These are phyloP conservation scores for Dasyurus viverrinus DNA, from an alignment of 2,113 vertebrate species.

Conservation along the genomic window DNA sequence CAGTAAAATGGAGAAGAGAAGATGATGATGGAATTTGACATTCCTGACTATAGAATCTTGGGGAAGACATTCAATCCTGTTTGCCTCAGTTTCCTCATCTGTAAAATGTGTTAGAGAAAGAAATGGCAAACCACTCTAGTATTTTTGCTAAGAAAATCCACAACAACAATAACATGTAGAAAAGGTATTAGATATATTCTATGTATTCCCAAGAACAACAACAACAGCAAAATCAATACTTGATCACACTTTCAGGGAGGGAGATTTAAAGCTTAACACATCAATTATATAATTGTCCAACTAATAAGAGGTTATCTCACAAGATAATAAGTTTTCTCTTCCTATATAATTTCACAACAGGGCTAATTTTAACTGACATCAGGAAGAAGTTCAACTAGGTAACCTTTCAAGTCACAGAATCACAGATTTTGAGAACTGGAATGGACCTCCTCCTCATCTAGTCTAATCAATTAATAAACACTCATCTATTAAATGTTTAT, in stretches of 20 bases:
- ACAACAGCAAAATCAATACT: not conserved
- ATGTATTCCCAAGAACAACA: not conserved
- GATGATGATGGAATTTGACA: not conserved
- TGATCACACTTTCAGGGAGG: not conserved
- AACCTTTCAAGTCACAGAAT: not conserved
- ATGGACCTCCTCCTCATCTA: not conserved
- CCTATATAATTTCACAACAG: not conserved
- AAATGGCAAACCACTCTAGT: not conserved
- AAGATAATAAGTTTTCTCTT: not conserved
- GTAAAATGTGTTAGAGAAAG: not conserved
- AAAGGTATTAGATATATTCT: not conserved
- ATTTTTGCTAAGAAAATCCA: not conserved
- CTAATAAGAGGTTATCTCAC: not conserved
- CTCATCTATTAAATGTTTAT: not conserved
- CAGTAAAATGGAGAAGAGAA: not conserved
- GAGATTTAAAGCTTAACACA: not conserved
- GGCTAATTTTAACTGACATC: not conserved
- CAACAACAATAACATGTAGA: not conserved
- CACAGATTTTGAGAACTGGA: not conserved
- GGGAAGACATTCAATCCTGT: not conserved
- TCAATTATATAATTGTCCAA: not conserved
- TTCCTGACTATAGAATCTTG: no score
- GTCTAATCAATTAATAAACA: not conserved
- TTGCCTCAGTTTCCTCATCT: not conserved
- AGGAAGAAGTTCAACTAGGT: not conserved